A percentile compares a stretch with the other conserved stretches of the same genome.
Conservation (phyloP, 2,113 vertebrate genomes). For the Grantiella picta region DNA sequence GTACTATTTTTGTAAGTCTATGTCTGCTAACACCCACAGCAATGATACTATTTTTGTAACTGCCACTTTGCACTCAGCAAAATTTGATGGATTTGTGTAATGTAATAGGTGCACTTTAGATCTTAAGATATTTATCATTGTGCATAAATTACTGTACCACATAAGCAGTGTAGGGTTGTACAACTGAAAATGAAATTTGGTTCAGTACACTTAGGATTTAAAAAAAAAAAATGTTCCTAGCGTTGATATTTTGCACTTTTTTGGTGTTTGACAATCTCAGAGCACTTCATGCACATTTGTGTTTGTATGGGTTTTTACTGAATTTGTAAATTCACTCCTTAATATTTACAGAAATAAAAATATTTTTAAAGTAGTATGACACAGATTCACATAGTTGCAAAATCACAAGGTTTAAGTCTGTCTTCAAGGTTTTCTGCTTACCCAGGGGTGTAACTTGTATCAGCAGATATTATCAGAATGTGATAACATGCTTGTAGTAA, state of each 20-base stretch:
- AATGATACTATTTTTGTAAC: conserved; percentile 8
- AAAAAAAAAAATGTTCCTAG: neutral
- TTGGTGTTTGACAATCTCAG: neutral
- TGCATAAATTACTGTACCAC: conserved; percentile 1
- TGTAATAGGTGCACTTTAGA: neutral
- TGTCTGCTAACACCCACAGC: neutral
- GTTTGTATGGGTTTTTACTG: neutral
- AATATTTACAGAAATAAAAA: neutral
- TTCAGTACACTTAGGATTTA: neutral
- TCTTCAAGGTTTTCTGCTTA: neutral
- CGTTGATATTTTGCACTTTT: conserved; percentile 7
- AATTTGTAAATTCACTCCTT: neutral
- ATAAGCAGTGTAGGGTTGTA: neutral
- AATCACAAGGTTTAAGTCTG: neutral
- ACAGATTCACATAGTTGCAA: neutral
- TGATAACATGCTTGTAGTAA: neutral
- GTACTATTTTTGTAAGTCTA: conserved; percentile 1
- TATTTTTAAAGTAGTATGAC: neutral
- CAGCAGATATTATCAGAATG: neutral
- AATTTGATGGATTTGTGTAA: conserved; percentile 13
- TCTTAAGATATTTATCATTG: neutral
- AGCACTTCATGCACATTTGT: conserved; percentile 8
- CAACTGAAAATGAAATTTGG: neutral
- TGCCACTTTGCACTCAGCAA: neutral
- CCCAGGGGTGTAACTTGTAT: neutral